phyloP scores from a whole-genome alignment of 1,140 invertebrate species.

The Drosophila nasuta region DNA sequence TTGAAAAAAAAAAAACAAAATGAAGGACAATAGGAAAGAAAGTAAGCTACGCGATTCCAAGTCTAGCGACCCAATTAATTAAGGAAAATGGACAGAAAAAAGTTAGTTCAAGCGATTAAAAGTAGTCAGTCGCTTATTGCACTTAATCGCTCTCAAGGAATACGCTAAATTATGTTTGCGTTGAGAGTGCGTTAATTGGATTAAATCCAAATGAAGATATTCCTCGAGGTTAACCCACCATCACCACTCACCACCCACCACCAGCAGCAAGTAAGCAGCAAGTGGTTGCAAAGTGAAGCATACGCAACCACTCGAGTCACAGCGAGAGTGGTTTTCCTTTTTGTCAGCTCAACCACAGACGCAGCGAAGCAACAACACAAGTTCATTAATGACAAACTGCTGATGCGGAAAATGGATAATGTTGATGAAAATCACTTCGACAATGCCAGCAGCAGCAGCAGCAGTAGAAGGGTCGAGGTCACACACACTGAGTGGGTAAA shows the following conservation, averaged over 20 bases:
- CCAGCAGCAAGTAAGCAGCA: neutral
- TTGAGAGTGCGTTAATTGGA: constrained; percentile 1
- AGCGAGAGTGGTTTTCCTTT: constrained; percentile 14
- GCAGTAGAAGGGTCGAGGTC: neutral
- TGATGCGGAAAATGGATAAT: constrained; percentile 72
- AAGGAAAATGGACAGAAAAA: neutral
- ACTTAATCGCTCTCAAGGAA: neutral
- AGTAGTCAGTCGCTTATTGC: neutral
- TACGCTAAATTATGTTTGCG: neutral
- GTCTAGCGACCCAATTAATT: neutral
- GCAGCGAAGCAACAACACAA: constrained; percentile 39
- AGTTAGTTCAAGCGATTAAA: neutral
- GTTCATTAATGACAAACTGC: constrained; percentile 69
- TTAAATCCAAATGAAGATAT: neutral
- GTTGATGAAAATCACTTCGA: constrained; percentile 15
- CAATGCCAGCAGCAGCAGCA: neutral
- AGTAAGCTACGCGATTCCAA: neutral
- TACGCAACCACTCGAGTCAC: neutral
- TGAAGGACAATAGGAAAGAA: neutral
- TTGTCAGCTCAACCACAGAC: constrained; percentile 54
- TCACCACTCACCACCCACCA: no score
- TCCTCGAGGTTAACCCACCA: neutral
- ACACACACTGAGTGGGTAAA: constrained; percentile 2
- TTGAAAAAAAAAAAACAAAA: no score
- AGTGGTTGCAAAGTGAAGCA: neutral